Evolutionary conservation across 2,888 invertebrate genomes (phyloP).

Genomic region (Synergus itoensis): DNA sequence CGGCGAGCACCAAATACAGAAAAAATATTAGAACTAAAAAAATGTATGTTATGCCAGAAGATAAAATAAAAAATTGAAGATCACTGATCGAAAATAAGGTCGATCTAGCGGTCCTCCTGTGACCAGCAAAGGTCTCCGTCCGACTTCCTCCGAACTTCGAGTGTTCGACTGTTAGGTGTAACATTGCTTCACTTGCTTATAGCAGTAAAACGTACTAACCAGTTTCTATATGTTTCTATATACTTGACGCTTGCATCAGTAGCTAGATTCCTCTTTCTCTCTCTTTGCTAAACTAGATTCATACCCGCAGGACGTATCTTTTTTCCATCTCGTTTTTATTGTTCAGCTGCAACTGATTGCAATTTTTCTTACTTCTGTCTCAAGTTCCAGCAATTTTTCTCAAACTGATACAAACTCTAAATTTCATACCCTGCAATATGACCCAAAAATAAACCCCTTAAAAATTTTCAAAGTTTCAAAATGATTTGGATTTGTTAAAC

Average conservation of each 20-base stretch:
- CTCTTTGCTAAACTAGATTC: background rate
- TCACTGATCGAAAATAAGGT: slow-evolving; percentile 7
- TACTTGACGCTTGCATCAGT: background rate
- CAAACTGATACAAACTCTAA: no score
- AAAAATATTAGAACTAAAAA: background rate
- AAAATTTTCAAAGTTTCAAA: no score
- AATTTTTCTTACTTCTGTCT: background rate
- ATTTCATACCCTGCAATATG: no score
- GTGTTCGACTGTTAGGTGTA: slow-evolving; percentile 40
- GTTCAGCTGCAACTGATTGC: background rate
- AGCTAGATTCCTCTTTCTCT: background rate
- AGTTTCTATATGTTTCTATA: background rate
- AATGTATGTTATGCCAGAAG: background rate
- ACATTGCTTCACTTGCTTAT: slow-evolving; percentile 44
- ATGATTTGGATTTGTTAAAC: no score
- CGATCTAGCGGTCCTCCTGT: background rate
- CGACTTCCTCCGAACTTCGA: slow-evolving; percentile 24
- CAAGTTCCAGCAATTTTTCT: background rate
- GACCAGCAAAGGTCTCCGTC: background rate
- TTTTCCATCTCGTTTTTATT: background rate
- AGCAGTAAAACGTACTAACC: background rate
- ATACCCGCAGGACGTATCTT: background rate
- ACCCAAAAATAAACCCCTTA: no score
- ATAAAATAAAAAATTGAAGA: background rate
- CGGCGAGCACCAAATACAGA: background rate